Evolutionary conservation across 2,113 vertebrate species (phyloP), one percentile per base, ranked within the genome.

Genomic region (Phalacrocorax brasilianus): DNA sequence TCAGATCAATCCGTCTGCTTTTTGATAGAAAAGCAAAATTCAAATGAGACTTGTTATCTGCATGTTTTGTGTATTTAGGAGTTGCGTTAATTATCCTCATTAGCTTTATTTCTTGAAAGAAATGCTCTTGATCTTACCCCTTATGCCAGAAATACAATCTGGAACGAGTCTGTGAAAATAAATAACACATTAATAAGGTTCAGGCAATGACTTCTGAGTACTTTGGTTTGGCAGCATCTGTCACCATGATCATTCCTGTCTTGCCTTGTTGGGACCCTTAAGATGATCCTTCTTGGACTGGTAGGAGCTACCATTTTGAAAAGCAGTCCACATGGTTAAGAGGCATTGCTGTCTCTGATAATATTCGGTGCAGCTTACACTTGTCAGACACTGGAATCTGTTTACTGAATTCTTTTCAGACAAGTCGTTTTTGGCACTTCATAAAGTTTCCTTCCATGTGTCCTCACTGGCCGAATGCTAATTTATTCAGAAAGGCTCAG

Each of bases 81-180:
- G 24, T 88, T 95, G 85, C 3, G 14, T 94, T 97, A 95, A 96
- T 96, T 97, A 93, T 73, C 71, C 89, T 96, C 78, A 88, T 96
- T 96, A 96, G 81, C 66, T 96, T 95, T 8, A 6, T 95, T 91
- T 95, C 82, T 94, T 94, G 38, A 87, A 95, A 89, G 58, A 91
- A 94, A 83, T 79, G 63, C 74, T 91, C 89, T 96, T 95, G 93
- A 91, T 96, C 91, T 88, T 96, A 83, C 35, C 91, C 85, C 53
- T 83, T 80, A 45, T 96, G 93, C 94, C 95, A 96, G 87, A 94
- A 96, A 91, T 85, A 85, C 85, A 94, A 55, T 96, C 94, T 96
- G 93, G 74, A 89, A 81, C 0, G 2, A 94, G 78, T 62, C 88
- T 88, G 28, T 89, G 71, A 93, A 94, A 96, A 94, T 91, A 97